A percentile compares a stretch with the other conserved stretches of the same genome.
phyloP scores from a whole-genome alignment of 2,113 vertebrate species.

The Ictalurus furcatus region DNA sequence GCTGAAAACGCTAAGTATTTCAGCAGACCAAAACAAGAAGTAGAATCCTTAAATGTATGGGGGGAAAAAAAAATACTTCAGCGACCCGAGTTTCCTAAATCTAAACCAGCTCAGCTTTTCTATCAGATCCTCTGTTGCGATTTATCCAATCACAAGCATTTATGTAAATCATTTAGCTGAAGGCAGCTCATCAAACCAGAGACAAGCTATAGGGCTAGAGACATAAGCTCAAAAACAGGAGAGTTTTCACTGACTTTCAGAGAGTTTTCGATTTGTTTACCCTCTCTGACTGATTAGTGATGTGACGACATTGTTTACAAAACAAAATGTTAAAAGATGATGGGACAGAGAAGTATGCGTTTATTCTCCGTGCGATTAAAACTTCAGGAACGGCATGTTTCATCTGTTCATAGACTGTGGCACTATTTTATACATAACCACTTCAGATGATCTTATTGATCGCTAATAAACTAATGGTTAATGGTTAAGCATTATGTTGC shows the following conservation, averaged over 20 bases:
- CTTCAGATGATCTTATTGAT: background rate
- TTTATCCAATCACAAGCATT: background rate
- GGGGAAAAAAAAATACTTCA: background rate
- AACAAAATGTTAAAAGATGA: background rate
- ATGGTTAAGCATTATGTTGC: background rate
- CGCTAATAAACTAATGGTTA: background rate
- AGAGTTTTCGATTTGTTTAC: background rate
- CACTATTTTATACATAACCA: background rate
- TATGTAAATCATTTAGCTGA: background rate
- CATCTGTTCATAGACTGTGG: background rate
- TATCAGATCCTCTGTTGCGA: background rate
- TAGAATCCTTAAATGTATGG: background rate
- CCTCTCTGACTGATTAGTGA: background rate
- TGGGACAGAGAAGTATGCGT: background rate
- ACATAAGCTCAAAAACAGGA: background rate
- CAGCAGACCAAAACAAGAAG: background rate
- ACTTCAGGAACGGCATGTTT: background rate
- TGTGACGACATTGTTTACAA: background rate
- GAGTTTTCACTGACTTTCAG: background rate
- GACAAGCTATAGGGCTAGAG: background rate
- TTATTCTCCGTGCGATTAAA: background rate
- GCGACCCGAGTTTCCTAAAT: background rate
- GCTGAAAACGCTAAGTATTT: background rate
- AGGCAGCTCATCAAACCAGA: background rate
- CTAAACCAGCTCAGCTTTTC: background rate